Evolutionary conservation across 2,888 invertebrate species (phyloP).

Genomic region (Sthenelais limicola): DNA sequence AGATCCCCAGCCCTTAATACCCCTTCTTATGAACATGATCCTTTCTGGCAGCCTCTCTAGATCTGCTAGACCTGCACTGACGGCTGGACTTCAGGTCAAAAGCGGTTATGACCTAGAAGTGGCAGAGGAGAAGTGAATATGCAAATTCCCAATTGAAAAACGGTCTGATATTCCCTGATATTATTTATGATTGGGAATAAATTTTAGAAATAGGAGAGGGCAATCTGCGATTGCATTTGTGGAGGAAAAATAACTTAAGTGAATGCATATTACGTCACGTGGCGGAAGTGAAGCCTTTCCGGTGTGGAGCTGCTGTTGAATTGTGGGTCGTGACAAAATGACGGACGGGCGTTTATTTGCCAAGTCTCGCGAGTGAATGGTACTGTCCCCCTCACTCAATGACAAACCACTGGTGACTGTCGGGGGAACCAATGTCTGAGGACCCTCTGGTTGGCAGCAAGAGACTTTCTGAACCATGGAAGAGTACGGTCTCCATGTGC

Average conservation of each 20-base stretch:
- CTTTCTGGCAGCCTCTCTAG: constrained; percentile 28
- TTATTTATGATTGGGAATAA: no score
- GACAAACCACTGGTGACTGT: no score
- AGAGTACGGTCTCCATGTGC: not conserved
- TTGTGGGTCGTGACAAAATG: not conserved
- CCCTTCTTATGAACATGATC: constrained; percentile 21
- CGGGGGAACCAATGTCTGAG: not conserved
- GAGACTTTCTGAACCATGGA: not conserved
- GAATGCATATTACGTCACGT: not conserved
- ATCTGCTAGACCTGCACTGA: no score
- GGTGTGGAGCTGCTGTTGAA: not conserved
- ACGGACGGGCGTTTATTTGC: not conserved
- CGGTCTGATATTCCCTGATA: no score
- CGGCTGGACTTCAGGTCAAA: no score
- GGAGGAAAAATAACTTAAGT: no score
- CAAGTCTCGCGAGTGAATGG: not conserved
- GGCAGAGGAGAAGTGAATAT: no score
- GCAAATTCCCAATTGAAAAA: no score
- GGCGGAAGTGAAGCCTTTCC: not conserved
- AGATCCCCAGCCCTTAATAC: constrained; percentile 15
- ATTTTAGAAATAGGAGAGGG: no score
- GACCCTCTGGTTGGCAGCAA: not conserved
- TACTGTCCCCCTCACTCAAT: constrained; percentile 3
- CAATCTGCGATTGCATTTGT: no score
- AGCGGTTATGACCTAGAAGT: no score